Percentiles rank a stretch among this genome's conserved stretches.
phyloP scores from a whole-genome alignment of 2,888 invertebrate genomes.

The Callosobruchus maculatus region DNA sequence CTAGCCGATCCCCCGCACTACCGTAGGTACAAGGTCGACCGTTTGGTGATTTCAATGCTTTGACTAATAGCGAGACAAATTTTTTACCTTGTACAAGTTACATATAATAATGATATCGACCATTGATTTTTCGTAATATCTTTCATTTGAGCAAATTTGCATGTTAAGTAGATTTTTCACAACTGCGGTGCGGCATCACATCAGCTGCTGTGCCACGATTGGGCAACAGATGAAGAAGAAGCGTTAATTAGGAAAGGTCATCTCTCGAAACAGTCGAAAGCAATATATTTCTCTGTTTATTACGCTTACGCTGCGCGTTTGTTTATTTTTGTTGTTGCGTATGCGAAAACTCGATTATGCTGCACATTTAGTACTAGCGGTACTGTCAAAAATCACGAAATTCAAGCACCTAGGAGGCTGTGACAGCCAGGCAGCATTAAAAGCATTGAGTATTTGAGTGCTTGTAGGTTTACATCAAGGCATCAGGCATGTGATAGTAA shows the following conservation, averaged over 20 bases:
- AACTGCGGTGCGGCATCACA: neutral
- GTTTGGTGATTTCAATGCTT: neutral
- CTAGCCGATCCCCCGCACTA: too few species aligned
- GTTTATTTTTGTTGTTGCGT: neutral
- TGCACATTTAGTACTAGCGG: neutral
- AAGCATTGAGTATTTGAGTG: too few species aligned
- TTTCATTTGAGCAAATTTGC: neutral
- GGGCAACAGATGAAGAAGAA: neutral
- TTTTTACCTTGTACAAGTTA: neutral
- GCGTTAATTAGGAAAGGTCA: neutral
- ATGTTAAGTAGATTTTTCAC: neutral
- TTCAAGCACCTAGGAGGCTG: too few species aligned
- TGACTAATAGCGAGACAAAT: neutral
- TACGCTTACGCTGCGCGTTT: neutral
- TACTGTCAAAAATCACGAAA: neutral
- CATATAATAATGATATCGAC: neutral
- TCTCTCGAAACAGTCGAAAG: neutral
- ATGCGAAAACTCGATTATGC: neutral
- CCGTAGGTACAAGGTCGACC: neutral
- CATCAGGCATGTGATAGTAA: too few species aligned
- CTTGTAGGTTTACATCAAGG: too few species aligned
- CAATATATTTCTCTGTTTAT: neutral
- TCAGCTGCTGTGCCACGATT: neutral
- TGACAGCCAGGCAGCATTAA: too few species aligned
- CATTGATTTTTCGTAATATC: neutral